Percentiles rank a stretch among this genome's conserved stretches.
phyloP scores from a whole-genome alignment of 2,888 invertebrate species.

The Eristalinus aeneus region DNA sequence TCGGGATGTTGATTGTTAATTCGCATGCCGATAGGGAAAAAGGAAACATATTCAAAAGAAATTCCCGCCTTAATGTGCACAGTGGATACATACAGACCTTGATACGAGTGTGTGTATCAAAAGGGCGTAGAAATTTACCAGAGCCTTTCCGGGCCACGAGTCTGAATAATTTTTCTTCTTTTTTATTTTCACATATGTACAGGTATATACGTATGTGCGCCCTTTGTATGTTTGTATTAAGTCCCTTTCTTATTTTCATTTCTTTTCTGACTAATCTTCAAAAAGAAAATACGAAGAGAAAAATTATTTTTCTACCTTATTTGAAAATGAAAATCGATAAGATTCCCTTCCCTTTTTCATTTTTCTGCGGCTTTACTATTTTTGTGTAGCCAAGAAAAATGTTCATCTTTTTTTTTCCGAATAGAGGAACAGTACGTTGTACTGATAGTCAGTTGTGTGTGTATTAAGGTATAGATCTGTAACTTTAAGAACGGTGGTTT shows the following conservation, averaged over 20 bases:
- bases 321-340: slow-evolving; percentile 53
- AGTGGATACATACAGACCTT: not conserved
- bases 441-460: not conserved
- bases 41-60: not conserved
- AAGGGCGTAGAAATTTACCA: not conserved
- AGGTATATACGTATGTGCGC: not conserved
- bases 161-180: slow-evolving; percentile 1
- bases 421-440: not conserved
- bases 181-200: not conserved
- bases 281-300: not conserved
- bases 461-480: not conserved
- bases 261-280: slow-evolving; percentile 35
- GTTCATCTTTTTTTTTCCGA: not conserved
- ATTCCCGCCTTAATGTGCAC: slow-evolving; percentile 19
- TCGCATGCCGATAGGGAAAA: not conserved
- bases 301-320: slow-evolving; percentile 12
- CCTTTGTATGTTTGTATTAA: not conserved
- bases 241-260: slow-evolving; percentile 1
- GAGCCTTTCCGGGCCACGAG: not conserved
- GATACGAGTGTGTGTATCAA: not conserved
- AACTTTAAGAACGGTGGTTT: not conserved
- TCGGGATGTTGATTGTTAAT: slow-evolving; percentile 20
- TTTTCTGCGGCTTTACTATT: slow-evolving; percentile 6
- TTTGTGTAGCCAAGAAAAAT: not conserved
- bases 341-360: not conserved